Evolutionary conservation across 2,797 vertebrate genomes (phyloP), one percentile per base, ranked within the genome.

Genomic region (Microctenopoma steveboyesi): DNA sequence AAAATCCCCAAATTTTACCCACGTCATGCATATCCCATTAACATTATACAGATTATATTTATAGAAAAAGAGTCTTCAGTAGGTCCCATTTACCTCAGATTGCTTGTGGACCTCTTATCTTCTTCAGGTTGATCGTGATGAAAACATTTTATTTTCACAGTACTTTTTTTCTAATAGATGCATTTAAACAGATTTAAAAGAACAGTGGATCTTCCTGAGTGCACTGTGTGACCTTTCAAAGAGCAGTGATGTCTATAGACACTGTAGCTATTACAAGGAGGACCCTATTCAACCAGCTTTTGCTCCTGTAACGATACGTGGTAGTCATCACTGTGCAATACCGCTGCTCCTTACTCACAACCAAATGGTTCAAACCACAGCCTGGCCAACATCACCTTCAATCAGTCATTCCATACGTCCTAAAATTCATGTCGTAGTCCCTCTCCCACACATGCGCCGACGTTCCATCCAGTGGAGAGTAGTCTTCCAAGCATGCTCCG

Each of bases 31-130:
- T 56, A 48, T 62, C 59, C 3, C 15, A 35, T 46, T 4, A 5
- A 11, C 55, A 61, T 48, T 11, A 50, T 18, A 46, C 51, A 56
- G 30, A 28, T 22, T 48, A 1, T 33, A 16, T 64, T 68, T 62
- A 8, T 56, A 33, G 22, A 51, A 52, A 50, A 76, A 43, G 18
- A 50, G 30, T 22, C 22, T 64, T 55, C 39, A 53, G 7, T 7
- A 70, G 47, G 54, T 80, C 73, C 62, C 18, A 64, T 87, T 73
- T 84, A 91, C 85, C 87, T 90, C 84, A 87, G 67, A 88, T 68
- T 53, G 74, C 78, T 67, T 68, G 54, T 86, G 72, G 78, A 78
- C 70, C 62, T 70, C 59, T 70, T 68, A 69, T 67, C 73, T 49
- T 82, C 63, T 88, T 87, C 89, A 89, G 89, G 90, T 85, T 70